Conservation (phyloP, 2,113 vertebrate species). For the rabbit (Oryctolagus cuniculus) region DNA sequence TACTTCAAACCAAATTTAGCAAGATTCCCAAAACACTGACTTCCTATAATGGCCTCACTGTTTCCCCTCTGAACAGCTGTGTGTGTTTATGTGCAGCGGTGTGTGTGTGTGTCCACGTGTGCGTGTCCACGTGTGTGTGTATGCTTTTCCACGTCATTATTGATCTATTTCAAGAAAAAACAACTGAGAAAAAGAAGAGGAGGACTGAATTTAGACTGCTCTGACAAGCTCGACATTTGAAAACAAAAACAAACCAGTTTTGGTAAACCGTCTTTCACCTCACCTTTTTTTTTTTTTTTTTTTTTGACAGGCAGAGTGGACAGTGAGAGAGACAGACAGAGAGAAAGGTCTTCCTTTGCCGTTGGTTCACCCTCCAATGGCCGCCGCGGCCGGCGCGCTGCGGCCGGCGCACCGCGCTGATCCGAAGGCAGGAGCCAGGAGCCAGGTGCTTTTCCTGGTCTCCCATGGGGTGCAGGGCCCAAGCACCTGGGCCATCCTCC, state of each 20-base stretch:
- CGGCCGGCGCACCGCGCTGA: no score
- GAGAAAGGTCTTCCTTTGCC: no score
- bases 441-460: no score
- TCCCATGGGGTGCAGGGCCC: no score
- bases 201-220: slow-evolving; percentile 37
- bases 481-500: no score
- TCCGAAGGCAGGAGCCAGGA: no score
- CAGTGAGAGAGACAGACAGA: no score
- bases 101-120: neutral
- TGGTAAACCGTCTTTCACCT: neutral
- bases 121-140: neutral
- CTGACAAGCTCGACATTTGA: neutral
- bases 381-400: no score
- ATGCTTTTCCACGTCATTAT: slow-evolving; percentile 42
- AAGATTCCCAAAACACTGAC: slow-evolving; percentile 46
- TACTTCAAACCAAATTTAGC: slow-evolving; percentile 66
- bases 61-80: slow-evolving; percentile 51
- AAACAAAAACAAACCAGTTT: slow-evolving; percentile 37
- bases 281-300: no score
- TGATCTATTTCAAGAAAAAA: slow-evolving; percentile 48
- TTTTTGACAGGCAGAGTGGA: no score
- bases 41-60: neutral
- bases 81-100: neutral
- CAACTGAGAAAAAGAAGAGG: slow-evolving; percentile 36
- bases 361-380: no score